These are phyloP conservation scores for Idaea biselata DNA, from an alignment of 2,888 invertebrate genomes.

Conservation along the genomic window DNA sequence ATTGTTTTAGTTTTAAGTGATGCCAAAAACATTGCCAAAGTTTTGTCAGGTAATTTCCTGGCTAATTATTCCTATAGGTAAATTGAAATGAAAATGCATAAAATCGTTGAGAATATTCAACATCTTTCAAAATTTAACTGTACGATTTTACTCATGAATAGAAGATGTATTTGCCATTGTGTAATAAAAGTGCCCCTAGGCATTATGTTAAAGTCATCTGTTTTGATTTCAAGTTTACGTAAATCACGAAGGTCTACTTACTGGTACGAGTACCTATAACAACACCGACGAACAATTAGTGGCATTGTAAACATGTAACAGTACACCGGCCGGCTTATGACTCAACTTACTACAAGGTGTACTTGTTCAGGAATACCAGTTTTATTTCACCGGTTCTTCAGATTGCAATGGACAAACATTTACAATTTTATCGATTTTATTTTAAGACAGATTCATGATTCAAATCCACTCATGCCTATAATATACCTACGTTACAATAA, in stretches of 20 bases:
- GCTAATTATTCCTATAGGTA: too few species aligned
- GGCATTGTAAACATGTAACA: conserved; percentile 1
- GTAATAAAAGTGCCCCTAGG: not conserved
- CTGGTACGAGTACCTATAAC: not conserved
- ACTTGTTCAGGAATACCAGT: not conserved
- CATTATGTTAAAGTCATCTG: not conserved
- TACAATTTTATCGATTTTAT: not conserved
- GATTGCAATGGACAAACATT: not conserved
- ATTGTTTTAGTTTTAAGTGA: not conserved
- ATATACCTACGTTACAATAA: not conserved
- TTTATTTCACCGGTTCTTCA: not conserved
- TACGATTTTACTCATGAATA: too few species aligned
- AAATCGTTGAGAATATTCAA: too few species aligned
- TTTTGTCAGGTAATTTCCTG: not conserved
- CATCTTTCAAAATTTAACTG: too few species aligned
- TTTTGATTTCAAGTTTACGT: not conserved
- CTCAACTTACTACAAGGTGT: not conserved
- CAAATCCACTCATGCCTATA: not conserved
- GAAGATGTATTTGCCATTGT: too few species aligned
- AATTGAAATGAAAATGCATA: too few species aligned
- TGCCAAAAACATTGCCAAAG: not conserved
- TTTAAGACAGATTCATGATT: not conserved
- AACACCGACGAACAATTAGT: not conserved
- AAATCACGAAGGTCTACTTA: not conserved
- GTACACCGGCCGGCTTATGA: not conserved